Evolutionary conservation across 1,140 invertebrate genomes (phyloP).

Genomic region (Platyscapa corneri): DNA sequence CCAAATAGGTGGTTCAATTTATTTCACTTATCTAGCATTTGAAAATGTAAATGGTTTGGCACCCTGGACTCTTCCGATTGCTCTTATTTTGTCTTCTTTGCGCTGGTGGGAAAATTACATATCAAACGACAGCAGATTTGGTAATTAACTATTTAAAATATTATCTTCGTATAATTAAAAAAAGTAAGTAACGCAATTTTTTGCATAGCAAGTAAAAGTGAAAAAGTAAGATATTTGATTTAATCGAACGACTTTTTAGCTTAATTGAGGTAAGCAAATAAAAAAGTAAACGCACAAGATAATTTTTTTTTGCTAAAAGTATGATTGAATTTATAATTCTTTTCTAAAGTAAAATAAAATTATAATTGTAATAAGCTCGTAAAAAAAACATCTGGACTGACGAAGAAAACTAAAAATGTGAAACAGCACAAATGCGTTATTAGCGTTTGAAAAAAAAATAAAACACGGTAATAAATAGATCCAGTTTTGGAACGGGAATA

Average conservation of each 20-base stretch:
- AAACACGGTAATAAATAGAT: not conserved
- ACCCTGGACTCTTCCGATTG: conserved; percentile 79
- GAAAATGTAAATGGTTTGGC: conserved; percentile 57
- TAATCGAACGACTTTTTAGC: too few relatives aligned
- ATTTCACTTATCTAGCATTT: conserved; percentile 51
- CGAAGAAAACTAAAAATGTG: not conserved
- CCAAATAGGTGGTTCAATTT: conserved; percentile 60
- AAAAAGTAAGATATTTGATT: too few relatives aligned
- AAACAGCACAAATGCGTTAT: not conserved
- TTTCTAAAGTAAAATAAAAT: not conserved
- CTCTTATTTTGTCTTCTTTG: conserved; percentile 82
- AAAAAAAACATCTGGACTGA: not conserved
- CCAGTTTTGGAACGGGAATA: not conserved
- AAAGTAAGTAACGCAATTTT: too few relatives aligned
- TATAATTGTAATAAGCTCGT: not conserved
- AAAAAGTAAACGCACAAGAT: too few relatives aligned
- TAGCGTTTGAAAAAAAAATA: not conserved
- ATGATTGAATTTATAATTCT: too few relatives aligned
- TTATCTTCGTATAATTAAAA: not conserved
- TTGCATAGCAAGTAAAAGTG: too few relatives aligned
- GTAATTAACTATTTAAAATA: conserved; percentile 60
- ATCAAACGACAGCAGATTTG: conserved; percentile 75
- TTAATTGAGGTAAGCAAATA: too few relatives aligned
- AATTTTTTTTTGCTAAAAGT: too few relatives aligned
- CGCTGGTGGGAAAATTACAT: conserved; percentile 92